A percentile compares a stretch with the other conserved stretches of the same genome.
Evolutionary conservation across 2,113 vertebrate genomes (phyloP).

Genomic region (Sinocyclocheilus maitianheensis): DNA sequence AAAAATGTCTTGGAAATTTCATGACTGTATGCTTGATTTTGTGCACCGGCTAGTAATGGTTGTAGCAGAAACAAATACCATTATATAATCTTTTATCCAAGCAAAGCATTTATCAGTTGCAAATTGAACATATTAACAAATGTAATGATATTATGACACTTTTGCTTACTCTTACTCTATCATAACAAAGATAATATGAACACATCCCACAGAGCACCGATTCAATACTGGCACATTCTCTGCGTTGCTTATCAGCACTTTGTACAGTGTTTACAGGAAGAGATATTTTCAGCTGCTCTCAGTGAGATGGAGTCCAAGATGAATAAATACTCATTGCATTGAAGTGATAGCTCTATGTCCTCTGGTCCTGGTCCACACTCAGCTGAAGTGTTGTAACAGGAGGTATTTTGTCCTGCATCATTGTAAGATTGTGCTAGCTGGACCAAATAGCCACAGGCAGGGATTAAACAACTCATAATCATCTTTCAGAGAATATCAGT

Average conservation of each 20-base stretch:
- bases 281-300: slow-evolving; percentile 21
- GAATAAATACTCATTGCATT: slow-evolving; percentile 17
- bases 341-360: not conserved
- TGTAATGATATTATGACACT: not conserved
- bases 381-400: slow-evolving; percentile 6
- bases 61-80: no score
- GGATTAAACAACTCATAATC: not conserved
- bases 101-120: not conserved
- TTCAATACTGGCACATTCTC: not conserved
- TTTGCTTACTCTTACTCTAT: not conserved
- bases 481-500: not conserved
- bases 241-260: slow-evolving; percentile 18
- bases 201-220: not conserved
- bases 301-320: slow-evolving; percentile 6
- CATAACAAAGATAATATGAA: not conserved
- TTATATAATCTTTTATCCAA: no score
- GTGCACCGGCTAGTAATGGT: not conserved
- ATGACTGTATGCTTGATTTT: not conserved
- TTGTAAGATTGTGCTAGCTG: not conserved
- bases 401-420: not conserved
- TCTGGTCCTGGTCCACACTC: not conserved
- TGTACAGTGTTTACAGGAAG: slow-evolving; percentile 15
- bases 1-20: not conserved
- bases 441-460: not conserved
- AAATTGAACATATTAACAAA: not conserved